phyloP scores from a whole-genome alignment of 1,140 invertebrate species.

The Polypedilum pembai region DNA sequence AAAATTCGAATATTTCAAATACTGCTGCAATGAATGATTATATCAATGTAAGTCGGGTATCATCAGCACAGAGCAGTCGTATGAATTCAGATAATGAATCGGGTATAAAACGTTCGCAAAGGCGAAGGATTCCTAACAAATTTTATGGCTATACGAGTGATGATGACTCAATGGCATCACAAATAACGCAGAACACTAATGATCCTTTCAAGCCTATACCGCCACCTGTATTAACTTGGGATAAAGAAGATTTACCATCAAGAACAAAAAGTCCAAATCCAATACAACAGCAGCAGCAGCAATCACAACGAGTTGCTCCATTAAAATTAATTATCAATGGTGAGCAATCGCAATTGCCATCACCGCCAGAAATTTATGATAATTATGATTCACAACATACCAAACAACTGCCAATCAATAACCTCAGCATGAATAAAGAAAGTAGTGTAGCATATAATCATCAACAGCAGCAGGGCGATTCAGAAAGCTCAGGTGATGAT shows the following conservation, averaged over 20 bases:
- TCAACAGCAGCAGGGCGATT: not conserved
- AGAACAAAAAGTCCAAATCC: constrained; percentile 34
- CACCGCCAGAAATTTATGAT: not conserved
- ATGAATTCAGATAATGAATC: constrained; percentile 47
- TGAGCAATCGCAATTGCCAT: not conserved
- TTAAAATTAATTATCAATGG: not conserved
- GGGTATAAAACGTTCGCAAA: constrained; percentile 58
- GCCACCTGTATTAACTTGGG: constrained; percentile 56
- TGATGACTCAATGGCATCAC: constrained; percentile 51
- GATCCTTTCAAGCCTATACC: constrained; percentile 50
- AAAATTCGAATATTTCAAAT: constrained; percentile 33
- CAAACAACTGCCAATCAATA: constrained; percentile 19
- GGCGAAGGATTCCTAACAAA: constrained; percentile 67
- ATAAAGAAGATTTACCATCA: constrained; percentile 53
- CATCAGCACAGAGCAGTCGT: not conserved
- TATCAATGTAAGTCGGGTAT: not conserved
- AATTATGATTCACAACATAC: not conserved
- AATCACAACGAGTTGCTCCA: not conserved
- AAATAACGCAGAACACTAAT: constrained; percentile 35
- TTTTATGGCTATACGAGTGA: constrained; percentile 81
- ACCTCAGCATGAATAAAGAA: not conserved
- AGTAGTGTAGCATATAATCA: not conserved
- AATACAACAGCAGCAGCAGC: constrained; percentile 31
- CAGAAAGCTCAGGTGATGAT: not conserved
- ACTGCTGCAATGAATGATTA: constrained; percentile 35